Evolutionary conservation across 2,888 invertebrate species (phyloP).

Genomic region (Sthenelais limicola): DNA sequence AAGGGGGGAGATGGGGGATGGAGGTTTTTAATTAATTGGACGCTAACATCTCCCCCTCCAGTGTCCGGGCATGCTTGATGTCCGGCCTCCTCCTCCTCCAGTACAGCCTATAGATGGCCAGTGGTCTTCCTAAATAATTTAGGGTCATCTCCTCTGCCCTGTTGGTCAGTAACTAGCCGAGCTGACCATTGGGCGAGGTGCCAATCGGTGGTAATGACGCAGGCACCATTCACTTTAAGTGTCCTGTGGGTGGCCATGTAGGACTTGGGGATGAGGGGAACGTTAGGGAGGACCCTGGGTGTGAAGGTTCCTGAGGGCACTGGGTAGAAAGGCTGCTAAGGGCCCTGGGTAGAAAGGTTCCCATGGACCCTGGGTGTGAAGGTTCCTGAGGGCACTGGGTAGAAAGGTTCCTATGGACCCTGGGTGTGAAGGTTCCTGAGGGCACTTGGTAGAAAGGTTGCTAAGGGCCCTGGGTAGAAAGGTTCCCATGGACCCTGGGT

Average conservation of each 20-base stretch:
- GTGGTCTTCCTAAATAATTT: slow-evolving; percentile 12
- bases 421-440: too few species aligned
- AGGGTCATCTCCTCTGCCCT: slow-evolving; percentile 3
- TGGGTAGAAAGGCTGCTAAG: too few species aligned
- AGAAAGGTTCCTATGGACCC: too few species aligned
- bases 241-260: slow-evolving; percentile 30
- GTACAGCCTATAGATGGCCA: neutral
- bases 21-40: slow-evolving; percentile 35
- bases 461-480: too few species aligned
- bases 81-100: neutral
- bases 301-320: too few species aligned
- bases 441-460: too few species aligned
- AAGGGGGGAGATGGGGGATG: too few species aligned
- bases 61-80: neutral
- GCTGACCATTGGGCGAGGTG: slow-evolving; percentile 3
- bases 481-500: too few species aligned
- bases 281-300: too few species aligned
- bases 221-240: slow-evolving; percentile 28
- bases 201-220: slow-evolving; percentile 1
- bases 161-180: slow-evolving; percentile 38
- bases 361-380: too few species aligned
- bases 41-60: slow-evolving; percentile 5
- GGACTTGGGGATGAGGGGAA: slow-evolving; percentile 1
- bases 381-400: too few species aligned
- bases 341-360: too few species aligned